These are phyloP conservation scores for Astropecten irregularis DNA, from an alignment of 53 echinoderm and acorn worm species.

Conservation along the genomic window DNA sequence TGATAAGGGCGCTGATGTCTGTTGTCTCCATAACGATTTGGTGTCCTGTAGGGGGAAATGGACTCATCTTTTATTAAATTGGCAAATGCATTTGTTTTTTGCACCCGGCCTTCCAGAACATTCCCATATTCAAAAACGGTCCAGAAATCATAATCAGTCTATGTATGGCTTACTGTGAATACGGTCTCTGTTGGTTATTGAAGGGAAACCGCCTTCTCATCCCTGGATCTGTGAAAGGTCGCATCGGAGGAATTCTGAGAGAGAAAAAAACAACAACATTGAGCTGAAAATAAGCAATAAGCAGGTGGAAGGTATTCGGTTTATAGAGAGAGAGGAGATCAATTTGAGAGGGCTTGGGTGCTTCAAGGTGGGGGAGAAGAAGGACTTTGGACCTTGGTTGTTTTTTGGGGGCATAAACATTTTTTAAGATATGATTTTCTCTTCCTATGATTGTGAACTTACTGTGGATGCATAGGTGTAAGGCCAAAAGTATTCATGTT, in stretches of 20 bases:
- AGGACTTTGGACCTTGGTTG: too few species aligned
- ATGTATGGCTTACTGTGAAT: conserved; percentile 53
- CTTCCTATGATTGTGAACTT: too few species aligned
- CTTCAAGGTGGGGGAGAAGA: too few species aligned
- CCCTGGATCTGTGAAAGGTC: conserved; percentile 71
- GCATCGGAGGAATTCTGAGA: conserved; percentile 79
- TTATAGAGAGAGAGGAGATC: too few species aligned
- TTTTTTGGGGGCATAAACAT: too few species aligned
- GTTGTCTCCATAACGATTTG: conserved; percentile 54
- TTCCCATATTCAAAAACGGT: neutral
- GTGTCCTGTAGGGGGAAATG: conserved; percentile 1
- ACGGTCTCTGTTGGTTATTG: conserved; percentile 53
- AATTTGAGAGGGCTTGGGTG: too few species aligned
- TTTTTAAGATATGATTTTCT: too few species aligned
- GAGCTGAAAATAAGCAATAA: too few species aligned
- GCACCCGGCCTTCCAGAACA: neutral
- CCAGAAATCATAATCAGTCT: neutral
- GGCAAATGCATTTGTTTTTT: neutral
- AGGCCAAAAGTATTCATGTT: conserved; percentile 63
- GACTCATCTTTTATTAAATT: neutral
- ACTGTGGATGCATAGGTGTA: conserved; percentile 94
- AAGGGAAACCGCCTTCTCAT: conserved; percentile 60
- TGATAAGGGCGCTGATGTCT: conserved; percentile 33
- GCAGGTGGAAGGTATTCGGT: too few species aligned
- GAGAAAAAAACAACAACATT: neutral